Evolutionary conservation across 2,113 vertebrate genomes (phyloP), one percentile per base, ranked within the genome.

Genomic region (Polypterus senegalus): DNA sequence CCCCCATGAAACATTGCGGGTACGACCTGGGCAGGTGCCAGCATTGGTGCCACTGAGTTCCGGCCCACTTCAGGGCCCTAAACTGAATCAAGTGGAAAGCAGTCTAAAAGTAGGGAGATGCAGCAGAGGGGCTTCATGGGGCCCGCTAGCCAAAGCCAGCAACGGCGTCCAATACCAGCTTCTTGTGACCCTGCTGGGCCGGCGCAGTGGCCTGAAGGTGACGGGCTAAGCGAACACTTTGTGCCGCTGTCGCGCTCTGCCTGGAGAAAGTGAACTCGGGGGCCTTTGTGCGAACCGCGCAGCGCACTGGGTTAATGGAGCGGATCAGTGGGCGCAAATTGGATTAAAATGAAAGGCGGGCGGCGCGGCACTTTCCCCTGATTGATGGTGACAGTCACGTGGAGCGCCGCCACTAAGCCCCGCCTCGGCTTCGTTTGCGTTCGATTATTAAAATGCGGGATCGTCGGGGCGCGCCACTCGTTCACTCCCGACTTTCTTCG

Each of bases 341-440:
- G 68, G 70, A 76, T 79, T 77, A 78, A 61, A 66, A 70, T 65
- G 62, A 57, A 61, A 49, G 64, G 71, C 61, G 48, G 27, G 27
- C 27, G 27, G 47, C 27, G 64, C 71, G 63, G 70, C 64, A 68
- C 49, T 60, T 44, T 63, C 61, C 63, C 63, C 62, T 82, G 78
- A 81, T 76, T 74, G 66, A 68, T 68, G 71, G 64, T 11, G 74
- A 80, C 76, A 73, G 63, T 27, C 27, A 27, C 27, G 27, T 27
- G 27, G 27, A 27, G 27, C 27, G 27, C 27, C 27, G 27, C 27
- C 27, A 27, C 27, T 27, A 27, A 27, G 27, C 27, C 27, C 27
- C 27, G 27, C 27, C 27, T 27, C 27, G 68, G 54, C 66, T 65
- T 70, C 73, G 64, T 71, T 70, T 70, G 64, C 68, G 67, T 72